Base-by-base conservation (phyloP, 1,140 invertebrate genomes). In the Atta colombica region DNA sequence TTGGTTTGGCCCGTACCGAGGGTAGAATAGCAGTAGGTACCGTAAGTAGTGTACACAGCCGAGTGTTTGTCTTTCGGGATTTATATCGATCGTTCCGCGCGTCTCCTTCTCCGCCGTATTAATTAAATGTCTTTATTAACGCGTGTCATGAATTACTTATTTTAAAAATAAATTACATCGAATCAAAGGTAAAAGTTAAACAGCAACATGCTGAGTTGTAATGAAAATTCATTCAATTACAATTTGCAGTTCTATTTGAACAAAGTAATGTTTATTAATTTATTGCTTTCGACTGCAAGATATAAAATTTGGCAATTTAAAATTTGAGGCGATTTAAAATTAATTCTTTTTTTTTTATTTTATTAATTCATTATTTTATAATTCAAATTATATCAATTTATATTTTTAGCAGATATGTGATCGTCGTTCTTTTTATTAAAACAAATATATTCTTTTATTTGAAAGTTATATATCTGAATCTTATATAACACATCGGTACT, bases 31-130 rank as follows among this genome's bases (percentile, higher is more conserved):
- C 21, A 51, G 61, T 85, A 85, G 71, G 61, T 78, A 78, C 74
- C n/a, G 60, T 85, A 85, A 77, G 82, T 85, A 78, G 82, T 77
- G 51, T 85, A 85, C 75, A 66, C 60, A 84, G 58, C 69, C 0
- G 74, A 84, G 80, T 84, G 80, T 84, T 84, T 84, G 80, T 84
- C 80, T 84, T 84, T 74, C 69, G 28, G 45, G 80, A 84, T 84
- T 84, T 84, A 84, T 75, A 84, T 75, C 58, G 80, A 72, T 60
- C 78, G 78, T 60, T n/a, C 25, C 28, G 12, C 4, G 31, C 16
- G 6, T n/a, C 39, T 74, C 28, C 53, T 68, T 31, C n/a, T 28
- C 39, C 35, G 18, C n/a, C 80, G 18, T 74, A 75, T 84, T 84
- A 84, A 84, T 84, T 74, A 84, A 63, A 84, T 63, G 45, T 61